Evolutionary conservation across 2,888 invertebrate genomes (phyloP), one percentile per base, ranked within the genome.

Genomic region (Dromius quadrimaculatus): DNA sequence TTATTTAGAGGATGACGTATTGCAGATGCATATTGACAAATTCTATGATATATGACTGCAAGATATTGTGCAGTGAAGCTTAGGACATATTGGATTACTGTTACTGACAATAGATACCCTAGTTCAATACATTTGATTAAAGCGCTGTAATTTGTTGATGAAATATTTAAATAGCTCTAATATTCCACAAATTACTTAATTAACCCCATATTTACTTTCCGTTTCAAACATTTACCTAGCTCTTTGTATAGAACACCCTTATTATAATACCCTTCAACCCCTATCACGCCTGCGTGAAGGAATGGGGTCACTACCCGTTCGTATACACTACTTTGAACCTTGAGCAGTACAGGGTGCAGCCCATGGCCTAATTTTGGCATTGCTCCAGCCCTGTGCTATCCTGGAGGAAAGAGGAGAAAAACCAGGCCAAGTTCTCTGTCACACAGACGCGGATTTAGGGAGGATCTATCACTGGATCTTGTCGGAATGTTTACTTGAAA

Each of bases 341-440:
- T 28, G 28, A 3, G 13, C 9, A 6, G 9, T 9, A 6, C n/a
- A 9, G 5, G 5, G 38, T n/a, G 13, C 38, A n/a, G 61, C 20
- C 61, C 61, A 13, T 61, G 61, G 61, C 61, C 61, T 19, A 15
- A 61, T 61, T 32, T 61, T 38, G 32, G 34, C 15, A 17, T 15
- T 15, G 17, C 61, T 13, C 19, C 36, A 32, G 23, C 54, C 54
- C 41, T 28, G 41, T 23, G n/a, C 22, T 23, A 11, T 23, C 62
- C 17, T 3, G 38, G 38, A 4, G 38, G 28, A 8, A 5, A 5
- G 28, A 8, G 28, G 28, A 5, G 28, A 28, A 62, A n/a, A 41
- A 43, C 43, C 11, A 41, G 62, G 62, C 62, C 62, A 62, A 62
- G 62, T 62, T 62, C 62, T 62, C 62, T 62, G 62, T 41, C 62